Evolutionary conservation across 23 tunicate genomes (phyloP), one percentile per base, ranked within the genome.

Genomic region (Clavelina lepadiformis): DNA sequence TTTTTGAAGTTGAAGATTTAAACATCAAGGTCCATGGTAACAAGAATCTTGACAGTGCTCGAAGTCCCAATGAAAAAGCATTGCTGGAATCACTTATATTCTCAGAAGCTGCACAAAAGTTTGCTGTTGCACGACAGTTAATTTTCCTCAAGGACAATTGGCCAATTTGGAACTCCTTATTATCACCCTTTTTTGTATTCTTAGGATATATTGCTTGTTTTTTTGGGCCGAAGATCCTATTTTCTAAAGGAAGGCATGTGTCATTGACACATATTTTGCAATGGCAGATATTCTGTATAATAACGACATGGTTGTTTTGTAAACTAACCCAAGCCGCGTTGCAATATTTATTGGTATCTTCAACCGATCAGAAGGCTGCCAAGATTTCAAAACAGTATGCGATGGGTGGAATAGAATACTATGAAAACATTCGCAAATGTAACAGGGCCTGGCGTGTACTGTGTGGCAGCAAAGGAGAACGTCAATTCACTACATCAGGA

Each of bases 391-490:
- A 73, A 46, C 83, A 70, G 31, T 89, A 81, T 67, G 83, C 97
- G 35, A 25, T 18, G 11, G 97, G 89, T 46, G 97, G 80, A 0
- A 49, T 89, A 8, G 97, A 89, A 57, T 71, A 45, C 46, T 89
- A 77, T 46, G 52, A 57, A 15, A 89, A 89, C 25, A 31, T 65
- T 5, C 25, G 69, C 21, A 28, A 76, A 31, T 24, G 69, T 8
- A 81, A 81, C 35, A 41, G 56, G 35, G 89, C 97, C 15, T 28
- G 59, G 0, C 59, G 89, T 5, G 67, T 77, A 11, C 51, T 89
- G 59, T 55, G 75, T 2, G 97, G 89, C 31, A 81, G 71, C 49
- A 69, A 71, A 74, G 97, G 97, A 11, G 89, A 81, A 60, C 30
- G 31, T 4, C 31, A 63, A 64, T 89, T 45, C 34, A 81, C 97